These are phyloP conservation scores for Phyto melanocephala DNA, from an alignment of 2,888 invertebrate genomes.

Conservation along the genomic window DNA sequence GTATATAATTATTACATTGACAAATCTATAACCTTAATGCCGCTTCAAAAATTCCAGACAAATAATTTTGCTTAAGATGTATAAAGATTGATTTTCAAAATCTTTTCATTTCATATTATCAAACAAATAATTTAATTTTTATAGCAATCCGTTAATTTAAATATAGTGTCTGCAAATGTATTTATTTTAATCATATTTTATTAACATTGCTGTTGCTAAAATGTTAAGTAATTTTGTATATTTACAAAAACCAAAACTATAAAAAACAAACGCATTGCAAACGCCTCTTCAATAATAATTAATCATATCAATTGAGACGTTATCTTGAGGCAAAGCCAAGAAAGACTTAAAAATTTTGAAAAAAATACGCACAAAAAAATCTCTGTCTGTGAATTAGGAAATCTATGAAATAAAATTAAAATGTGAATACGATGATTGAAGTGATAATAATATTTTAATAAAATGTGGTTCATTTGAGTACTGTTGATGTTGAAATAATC, in stretches of 20 bases:
- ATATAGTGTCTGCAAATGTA: background rate
- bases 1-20: too few relatives aligned
- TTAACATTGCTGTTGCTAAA: background rate
- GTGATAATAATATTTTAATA: constrained; percentile 39
- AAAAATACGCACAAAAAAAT: constrained; percentile 5
- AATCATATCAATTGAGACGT: constrained; percentile 59
- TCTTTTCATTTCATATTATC: too few relatives aligned
- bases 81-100: too few relatives aligned
- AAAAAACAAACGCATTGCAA: constrained; percentile 29
- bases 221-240: background rate
- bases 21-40: too few relatives aligned
- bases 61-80: too few relatives aligned
- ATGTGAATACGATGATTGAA: constrained; percentile 36
- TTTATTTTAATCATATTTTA: constrained; percentile 16
- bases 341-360: constrained; percentile 6
- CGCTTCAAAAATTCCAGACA: too few relatives aligned
- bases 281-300: constrained; percentile 60
- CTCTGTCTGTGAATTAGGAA: constrained; percentile 37
- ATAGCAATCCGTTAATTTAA: background rate
- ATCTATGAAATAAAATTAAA: constrained; percentile 14
- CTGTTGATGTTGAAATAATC: background rate
- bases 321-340: constrained; percentile 48
- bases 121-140: background rate
- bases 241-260: too few relatives aligned
- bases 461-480: constrained; percentile 22